Evolutionary conservation across 2,113 vertebrate genomes (phyloP).

Genomic region (Numida meleagris): DNA sequence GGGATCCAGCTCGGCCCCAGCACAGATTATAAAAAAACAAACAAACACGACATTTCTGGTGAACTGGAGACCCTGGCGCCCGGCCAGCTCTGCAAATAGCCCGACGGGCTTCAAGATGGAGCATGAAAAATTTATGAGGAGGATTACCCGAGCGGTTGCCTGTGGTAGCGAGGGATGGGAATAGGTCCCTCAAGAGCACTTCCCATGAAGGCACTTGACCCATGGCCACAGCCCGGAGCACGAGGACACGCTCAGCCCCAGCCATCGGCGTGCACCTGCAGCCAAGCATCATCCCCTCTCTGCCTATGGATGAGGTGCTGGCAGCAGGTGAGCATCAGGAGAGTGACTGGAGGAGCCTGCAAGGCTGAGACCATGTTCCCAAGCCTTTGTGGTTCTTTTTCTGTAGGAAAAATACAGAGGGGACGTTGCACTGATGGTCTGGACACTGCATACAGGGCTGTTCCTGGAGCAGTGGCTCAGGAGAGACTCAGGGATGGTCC

Average conservation of each 20-base stretch:
- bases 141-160: conserved; percentile 40
- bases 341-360: not conserved
- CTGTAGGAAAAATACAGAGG: not conserved
- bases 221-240: not conserved
- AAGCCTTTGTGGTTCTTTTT: not conserved
- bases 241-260: not conserved
- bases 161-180: conserved; percentile 53
- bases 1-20: not conserved
- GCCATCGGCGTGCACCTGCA: not conserved
- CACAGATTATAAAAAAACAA: conserved; percentile 42
- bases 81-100: conserved; percentile 15
- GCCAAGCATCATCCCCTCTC: not conserved
- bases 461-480: not conserved
- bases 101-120: conserved; percentile 44
- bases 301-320: not conserved
- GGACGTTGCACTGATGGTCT: not conserved
- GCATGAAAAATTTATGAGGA: conserved; percentile 51
- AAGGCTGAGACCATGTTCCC: not conserved
- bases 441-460: too few species aligned
- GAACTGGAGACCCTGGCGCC: conserved; percentile 25
- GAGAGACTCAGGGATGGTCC: not conserved
- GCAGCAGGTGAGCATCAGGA: not conserved
- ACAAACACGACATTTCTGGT: conserved; percentile 59
- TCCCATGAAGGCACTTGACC: rapidly evolving
- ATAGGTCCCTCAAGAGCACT: conserved; percentile 48